Percentiles rank a stretch among this genome's conserved stretches.
Conservation (phyloP, 2,113 vertebrate species). For the Lagenorhynchus albirostris region DNA sequence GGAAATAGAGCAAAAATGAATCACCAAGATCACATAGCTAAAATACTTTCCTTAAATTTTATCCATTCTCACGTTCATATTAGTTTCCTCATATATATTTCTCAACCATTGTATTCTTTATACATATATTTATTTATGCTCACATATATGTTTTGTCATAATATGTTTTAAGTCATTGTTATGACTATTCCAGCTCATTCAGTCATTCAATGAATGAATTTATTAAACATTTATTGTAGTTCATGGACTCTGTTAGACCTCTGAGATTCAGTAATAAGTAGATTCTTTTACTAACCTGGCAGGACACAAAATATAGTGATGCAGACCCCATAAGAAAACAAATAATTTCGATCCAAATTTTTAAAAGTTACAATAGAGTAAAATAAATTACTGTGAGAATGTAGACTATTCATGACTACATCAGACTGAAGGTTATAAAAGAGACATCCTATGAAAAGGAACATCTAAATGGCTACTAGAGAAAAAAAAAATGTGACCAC, state of each 20-base stretch:
- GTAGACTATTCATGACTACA: neutral
- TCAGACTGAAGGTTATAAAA: neutral
- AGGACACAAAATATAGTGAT: neutral
- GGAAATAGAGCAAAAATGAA: neutral
- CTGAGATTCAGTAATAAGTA: neutral
- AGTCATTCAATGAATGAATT: neutral
- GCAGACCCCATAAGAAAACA: neutral
- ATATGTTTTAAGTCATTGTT: neutral
- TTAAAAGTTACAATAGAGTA: neutral
- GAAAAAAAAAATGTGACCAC: neutral
- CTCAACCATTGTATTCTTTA: neutral
- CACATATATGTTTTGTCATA: neutral
- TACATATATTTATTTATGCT: neutral
- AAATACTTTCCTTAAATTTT: neutral
- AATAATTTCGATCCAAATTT: neutral
- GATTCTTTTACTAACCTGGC: too few relatives aligned
- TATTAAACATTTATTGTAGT: neutral
- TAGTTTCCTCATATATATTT: neutral
- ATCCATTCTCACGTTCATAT: neutral
- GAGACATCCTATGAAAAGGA: neutral
- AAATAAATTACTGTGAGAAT: neutral
- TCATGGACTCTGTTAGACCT: neutral
- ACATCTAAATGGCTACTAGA: neutral
- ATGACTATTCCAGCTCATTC: neutral
- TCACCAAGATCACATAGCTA: neutral